These are phyloP conservation scores for Nibea coibor DNA, from an alignment of 2,113 vertebrate species.

Conservation along the genomic window DNA sequence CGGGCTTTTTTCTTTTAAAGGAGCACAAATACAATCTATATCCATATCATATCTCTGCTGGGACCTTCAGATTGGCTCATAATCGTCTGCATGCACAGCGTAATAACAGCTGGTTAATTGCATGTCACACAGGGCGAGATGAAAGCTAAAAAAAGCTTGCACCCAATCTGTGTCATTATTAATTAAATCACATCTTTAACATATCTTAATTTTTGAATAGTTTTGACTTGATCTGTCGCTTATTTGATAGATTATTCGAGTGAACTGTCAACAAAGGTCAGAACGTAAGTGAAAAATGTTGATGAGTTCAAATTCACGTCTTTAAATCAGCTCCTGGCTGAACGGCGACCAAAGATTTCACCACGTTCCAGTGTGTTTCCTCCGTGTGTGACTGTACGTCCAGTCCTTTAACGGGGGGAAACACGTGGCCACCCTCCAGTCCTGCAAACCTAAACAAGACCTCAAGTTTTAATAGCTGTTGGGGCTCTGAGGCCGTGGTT, in stretches of 20 bases:
- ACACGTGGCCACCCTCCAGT: conserved; percentile 45
- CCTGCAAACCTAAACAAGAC: conserved; percentile 62
- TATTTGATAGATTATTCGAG: not conserved
- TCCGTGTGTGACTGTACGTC: conserved; percentile 14
- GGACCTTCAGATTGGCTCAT: conserved; percentile 21
- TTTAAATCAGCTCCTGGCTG: no score
- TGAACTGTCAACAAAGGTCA: not conserved
- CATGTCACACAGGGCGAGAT: not conserved
- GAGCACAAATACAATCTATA: not conserved
- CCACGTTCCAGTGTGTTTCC: conserved; percentile 4
- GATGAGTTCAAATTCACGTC: no score
- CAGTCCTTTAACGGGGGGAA: conserved; percentile 20
- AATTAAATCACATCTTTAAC: no score
- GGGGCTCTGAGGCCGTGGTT: conserved; percentile 42
- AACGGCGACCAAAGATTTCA: not conserved
- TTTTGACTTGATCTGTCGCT: not conserved
- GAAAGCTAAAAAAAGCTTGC: conserved; percentile 3
- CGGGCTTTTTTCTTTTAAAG: not conserved
- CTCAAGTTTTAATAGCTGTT: conserved; percentile 62
- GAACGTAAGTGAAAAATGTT: no score
- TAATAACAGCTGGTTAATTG: conserved; percentile 20
- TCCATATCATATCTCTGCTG: not conserved
- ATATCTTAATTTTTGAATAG: no score
- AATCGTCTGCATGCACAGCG: not conserved
- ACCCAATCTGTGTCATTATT: conserved; percentile 3